Evolutionary conservation across 1,140 invertebrate species (phyloP).

Genomic region (Rhizoglyphus robini): DNA sequence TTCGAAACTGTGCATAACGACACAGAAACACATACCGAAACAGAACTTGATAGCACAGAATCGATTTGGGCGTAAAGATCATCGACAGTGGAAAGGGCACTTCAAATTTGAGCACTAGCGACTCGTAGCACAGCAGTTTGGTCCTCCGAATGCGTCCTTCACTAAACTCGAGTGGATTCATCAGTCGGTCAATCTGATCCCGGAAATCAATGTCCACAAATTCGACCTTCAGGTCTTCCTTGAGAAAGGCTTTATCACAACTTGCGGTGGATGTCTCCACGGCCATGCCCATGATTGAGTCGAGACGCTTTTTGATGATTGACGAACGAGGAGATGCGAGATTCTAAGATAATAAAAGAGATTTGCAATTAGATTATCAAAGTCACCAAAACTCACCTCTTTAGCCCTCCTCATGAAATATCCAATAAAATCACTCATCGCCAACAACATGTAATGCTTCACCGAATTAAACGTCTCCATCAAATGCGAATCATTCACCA

Average conservation of each 20-base stretch:
- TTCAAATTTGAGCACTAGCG: constrained; percentile 82
- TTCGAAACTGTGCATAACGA: constrained; percentile 70
- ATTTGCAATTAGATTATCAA: too few species aligned
- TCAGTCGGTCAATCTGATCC: constrained; percentile 14
- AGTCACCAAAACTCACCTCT: too few species aligned
- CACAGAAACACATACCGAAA: constrained; percentile 88
- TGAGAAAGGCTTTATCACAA: constrained; percentile 64
- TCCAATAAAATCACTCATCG: constrained; percentile 79
- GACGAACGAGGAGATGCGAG: constrained; percentile 73
- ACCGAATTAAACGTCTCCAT: constrained; percentile 75
- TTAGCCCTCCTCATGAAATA: constrained; percentile 83
- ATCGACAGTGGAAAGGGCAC: constrained; percentile 91
- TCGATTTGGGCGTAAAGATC: constrained; percentile 51
- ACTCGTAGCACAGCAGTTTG: constrained; percentile 60
- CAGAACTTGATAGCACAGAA: constrained; percentile 84
- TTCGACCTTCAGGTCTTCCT: constrained; percentile 56
- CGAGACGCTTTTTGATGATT: constrained; percentile 61
- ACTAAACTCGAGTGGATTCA: background rate
- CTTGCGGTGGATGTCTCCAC: constrained; percentile 67
- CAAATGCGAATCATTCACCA: constrained; percentile 80
- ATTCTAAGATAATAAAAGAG: too few species aligned
- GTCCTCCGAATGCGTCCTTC: background rate
- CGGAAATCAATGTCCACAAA: constrained; percentile 1
- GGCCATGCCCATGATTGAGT: constrained; percentile 69
- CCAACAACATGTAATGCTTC: constrained; percentile 84